Evolutionary conservation across 1,140 invertebrate genomes (phyloP), one percentile per base, ranked within the genome.

Genomic region (Colletes latitarsis): DNA sequence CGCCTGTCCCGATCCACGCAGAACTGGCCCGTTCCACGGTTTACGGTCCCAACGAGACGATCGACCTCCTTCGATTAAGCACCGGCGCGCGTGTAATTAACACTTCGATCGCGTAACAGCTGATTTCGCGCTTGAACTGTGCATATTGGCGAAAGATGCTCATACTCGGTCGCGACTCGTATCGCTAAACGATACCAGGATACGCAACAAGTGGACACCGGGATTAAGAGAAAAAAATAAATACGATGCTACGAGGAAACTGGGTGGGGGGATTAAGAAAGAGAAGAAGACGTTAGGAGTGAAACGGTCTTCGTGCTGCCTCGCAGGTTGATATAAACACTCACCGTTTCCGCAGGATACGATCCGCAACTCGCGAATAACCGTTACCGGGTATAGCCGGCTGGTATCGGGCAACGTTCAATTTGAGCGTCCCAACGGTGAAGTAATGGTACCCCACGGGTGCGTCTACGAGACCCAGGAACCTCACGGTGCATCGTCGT

Each of bases 291-390:
- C 63, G 81, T 10, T 43, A 74, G 63, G 82, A 72, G 83, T 82
- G 79, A 83, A 86, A 84, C 66, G 72, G 72, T 73, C 73, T 77
- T 80, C 71, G 87, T 81, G 78, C 57, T 80, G 72, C 55, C 76
- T 85, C 77, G 70, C 66, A 82, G 84, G 64, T 87, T 87, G 85
- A 90, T 89, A 90, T n/a, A 75, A 85, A 72, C 78, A 77, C 80
- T 72, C 69, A 80, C 62, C 83, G 77, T 90, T 90, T 90, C 89
- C 89, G 89, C 87, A 90, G 89, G 88, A 90, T 90, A 84, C 82
- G 85, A 88, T 84, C 83, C 74, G 83, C 83, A 73, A 69, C 83
- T 75, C 71, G 71, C 66, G 77, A 85, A 77, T 82, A 84, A 89
- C 88, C 84, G 88, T 89, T 89, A 89, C 53, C 52, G 68, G 70